Evolutionary conservation across 2,888 invertebrate species (phyloP).

Genomic region (Hofmannophila pseudospretella): DNA sequence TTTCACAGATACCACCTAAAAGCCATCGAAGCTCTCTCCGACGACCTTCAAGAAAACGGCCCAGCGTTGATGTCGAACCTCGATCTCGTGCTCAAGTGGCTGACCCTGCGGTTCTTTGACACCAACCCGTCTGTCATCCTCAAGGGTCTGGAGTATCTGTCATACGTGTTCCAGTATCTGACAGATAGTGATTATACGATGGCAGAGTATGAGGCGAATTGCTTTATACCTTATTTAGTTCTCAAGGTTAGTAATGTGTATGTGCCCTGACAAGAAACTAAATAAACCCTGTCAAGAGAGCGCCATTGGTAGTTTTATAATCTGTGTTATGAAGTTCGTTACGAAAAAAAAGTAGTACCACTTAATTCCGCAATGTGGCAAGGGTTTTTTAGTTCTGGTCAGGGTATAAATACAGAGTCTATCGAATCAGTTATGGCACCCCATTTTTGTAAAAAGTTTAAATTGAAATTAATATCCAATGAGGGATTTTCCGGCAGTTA

Average conservation of each 20-base stretch:
- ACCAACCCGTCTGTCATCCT: conserved; percentile 98
- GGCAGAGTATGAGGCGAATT: conserved; percentile 92
- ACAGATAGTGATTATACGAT: conserved; percentile 90
- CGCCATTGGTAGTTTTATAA: no score
- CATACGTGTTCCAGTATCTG: conserved; percentile 88
- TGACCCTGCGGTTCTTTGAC: conserved; percentile 97
- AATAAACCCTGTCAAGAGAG: no score
- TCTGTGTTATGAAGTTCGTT: no score
- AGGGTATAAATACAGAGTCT: no score
- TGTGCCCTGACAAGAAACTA: no score
- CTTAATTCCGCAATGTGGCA: no score
- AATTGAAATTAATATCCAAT: no score
- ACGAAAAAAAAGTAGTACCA: no score
- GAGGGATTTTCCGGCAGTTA: no score
- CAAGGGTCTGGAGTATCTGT: conserved; percentile 95
- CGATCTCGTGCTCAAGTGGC: conserved; percentile 97
- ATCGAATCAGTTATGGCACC: no score
- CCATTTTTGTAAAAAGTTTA: no score
- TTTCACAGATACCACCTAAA: conserved; percentile 90
- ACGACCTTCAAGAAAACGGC: conserved; percentile 88
- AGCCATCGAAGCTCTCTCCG: conserved; percentile 93
- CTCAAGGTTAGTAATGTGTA: conserved; percentile 90
- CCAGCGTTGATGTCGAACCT: conserved; percentile 91
- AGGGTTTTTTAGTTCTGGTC: no score
- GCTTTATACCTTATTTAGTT: conserved; percentile 96